phyloP scores from a whole-genome alignment of 2,888 invertebrate species.

The Leucophenga montana region DNA sequence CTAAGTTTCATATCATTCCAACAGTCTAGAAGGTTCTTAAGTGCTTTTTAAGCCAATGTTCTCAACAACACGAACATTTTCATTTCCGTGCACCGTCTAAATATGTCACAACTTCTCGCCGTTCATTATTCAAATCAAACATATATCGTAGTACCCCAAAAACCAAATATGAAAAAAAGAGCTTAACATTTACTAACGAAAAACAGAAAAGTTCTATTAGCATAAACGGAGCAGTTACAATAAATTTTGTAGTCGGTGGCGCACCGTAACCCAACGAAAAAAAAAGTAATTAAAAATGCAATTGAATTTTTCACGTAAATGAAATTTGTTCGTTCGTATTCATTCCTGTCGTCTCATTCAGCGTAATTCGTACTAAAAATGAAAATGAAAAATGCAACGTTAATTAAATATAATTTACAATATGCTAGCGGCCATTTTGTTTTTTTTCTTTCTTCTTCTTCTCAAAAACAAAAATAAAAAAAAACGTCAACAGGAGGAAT shows the following conservation, averaged over 20 bases:
- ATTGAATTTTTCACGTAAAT: constrained; percentile 53
- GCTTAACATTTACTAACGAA: not conserved
- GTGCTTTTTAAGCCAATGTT: not conserved
- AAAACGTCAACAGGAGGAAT: not conserved
- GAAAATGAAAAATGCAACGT: constrained; percentile 56
- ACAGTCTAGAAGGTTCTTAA: too few species aligned
- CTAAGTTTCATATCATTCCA: too few species aligned
- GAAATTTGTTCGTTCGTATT: constrained; percentile 5
- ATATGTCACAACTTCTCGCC: too few species aligned
- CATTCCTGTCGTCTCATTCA: too few species aligned
- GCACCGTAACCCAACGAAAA: not conserved
- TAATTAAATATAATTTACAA: constrained; percentile 68
- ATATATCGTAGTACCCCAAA: not conserved
- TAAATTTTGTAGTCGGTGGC: constrained; percentile 15
- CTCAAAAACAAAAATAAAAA: constrained; percentile 1
- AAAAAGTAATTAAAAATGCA: constrained; percentile 62
- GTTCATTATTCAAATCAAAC: constrained; percentile 8
- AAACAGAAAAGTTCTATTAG: constrained; percentile 1
- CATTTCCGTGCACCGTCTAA: not conserved
- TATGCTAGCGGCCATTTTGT: constrained; percentile 64
- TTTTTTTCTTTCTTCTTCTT: constrained; percentile 39
- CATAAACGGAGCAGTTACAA: constrained; percentile 20
- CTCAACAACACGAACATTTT: not conserved
- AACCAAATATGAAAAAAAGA: too few species aligned
- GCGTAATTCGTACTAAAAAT: constrained; percentile 1